These are phyloP conservation scores for Gastrophysa polygoni DNA, from an alignment of 2,888 invertebrate genomes.

Conservation along the genomic window DNA sequence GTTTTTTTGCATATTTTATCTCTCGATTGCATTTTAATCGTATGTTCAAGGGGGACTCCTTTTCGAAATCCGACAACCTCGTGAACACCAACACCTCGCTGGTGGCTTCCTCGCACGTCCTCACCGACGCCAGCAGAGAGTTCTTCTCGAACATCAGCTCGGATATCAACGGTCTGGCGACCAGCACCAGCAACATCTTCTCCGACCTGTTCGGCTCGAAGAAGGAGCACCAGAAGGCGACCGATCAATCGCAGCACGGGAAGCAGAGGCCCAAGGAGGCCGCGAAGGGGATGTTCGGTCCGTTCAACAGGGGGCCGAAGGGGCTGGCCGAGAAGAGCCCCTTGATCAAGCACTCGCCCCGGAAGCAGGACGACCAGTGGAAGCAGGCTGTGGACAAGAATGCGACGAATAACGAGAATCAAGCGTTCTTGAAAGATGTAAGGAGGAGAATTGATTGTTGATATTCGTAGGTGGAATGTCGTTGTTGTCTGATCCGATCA, in stretches of 20 bases:
- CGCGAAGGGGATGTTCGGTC: constrained; percentile 68
- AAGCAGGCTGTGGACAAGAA: constrained; percentile 73
- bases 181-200: constrained; percentile 92
- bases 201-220: constrained; percentile 89
- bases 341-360: constrained; percentile 81
- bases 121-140: constrained; percentile 74
- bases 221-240: constrained; percentile 53
- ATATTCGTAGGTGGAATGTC: too few species aligned
- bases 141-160: constrained; percentile 91
- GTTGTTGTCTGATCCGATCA: too few species aligned
- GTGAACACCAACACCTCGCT: constrained; percentile 65
- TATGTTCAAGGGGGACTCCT: constrained; percentile 51
- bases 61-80: constrained; percentile 55
- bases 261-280: constrained; percentile 50
- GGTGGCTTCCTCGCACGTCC: constrained; percentile 66
- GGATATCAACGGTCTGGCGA: constrained; percentile 90
- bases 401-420: constrained; percentile 86
- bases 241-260: constrained; percentile 48
- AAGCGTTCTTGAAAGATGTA: constrained; percentile 90
- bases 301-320: constrained; percentile 78
- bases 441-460: constrained; percentile 48
- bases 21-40: not conserved
- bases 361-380: constrained; percentile 71
- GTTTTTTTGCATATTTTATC: too few species aligned
- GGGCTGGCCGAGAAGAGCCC: constrained; percentile 90